A percentile compares a stretch with the other conserved stretches of the same genome.
phyloP scores from a whole-genome alignment of 2,113 vertebrate species.

The Cyphomyrus discorhynchus region DNA sequence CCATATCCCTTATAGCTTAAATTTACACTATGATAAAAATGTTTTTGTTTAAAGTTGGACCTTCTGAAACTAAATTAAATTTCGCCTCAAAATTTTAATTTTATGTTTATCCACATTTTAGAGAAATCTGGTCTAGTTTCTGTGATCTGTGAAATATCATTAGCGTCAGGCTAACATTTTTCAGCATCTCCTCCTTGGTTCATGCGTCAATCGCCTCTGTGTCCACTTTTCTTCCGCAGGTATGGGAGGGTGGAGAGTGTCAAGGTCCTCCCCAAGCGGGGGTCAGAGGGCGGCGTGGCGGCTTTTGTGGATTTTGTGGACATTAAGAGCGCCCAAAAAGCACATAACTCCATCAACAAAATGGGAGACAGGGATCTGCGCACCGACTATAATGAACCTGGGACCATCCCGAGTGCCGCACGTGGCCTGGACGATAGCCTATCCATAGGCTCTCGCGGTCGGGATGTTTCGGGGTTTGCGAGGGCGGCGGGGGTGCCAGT shows the following conservation, averaged over 20 bases:
- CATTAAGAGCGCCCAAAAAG: conserved; percentile 99
- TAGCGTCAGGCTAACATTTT: background rate
- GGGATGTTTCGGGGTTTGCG: conserved; percentile 98
- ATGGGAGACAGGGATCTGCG: conserved; percentile 98
- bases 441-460: conserved; percentile 92
- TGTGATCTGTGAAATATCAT: background rate
- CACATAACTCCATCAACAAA: conserved; percentile 98
- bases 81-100: background rate
- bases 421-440: conserved; percentile 96
- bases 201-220: conserved; percentile 30
- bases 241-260: conserved; percentile 99
- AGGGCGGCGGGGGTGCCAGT: conserved; percentile 91
- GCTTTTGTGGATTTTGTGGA: conserved; percentile 99
- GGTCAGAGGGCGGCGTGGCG: conserved; percentile 95
- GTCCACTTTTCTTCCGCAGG: conserved; percentile 57
- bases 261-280: conserved; percentile 96
- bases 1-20: background rate
- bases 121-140: background rate
- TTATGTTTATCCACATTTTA: background rate
- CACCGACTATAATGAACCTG: conserved; percentile 99
- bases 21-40: background rate
- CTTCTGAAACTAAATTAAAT: background rate
- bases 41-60: background rate
- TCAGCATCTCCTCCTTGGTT: background rate
- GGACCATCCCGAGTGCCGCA: conserved; percentile 94